Evolutionary conservation across 2,888 invertebrate genomes (phyloP).

Genomic region (Pterostichus madidus): DNA sequence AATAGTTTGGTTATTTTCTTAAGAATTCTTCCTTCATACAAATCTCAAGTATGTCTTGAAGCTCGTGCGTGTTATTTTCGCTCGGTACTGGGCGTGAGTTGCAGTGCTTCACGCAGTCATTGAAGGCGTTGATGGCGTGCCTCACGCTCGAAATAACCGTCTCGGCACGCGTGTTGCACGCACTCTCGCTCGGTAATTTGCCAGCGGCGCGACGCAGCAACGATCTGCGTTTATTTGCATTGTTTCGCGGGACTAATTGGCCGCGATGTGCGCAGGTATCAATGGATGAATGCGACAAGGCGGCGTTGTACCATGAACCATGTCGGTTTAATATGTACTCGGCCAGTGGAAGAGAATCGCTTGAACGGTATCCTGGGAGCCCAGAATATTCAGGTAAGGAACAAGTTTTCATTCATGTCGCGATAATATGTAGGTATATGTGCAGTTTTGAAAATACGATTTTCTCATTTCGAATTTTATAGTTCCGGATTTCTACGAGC

Average conservation of each 20-base stretch:
- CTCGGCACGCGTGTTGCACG: slow-evolving; percentile 5
- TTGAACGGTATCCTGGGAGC: slow-evolving; percentile 71
- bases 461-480: too few species aligned
- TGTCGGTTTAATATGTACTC: slow-evolving; percentile 68
- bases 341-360: slow-evolving; percentile 45
- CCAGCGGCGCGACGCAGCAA: slow-evolving; percentile 6
- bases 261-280: slow-evolving; percentile 58
- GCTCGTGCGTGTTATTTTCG: slow-evolving; percentile 67
- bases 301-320: slow-evolving; percentile 76
- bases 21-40: neutral
- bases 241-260: slow-evolving; percentile 60
- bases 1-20: neutral
- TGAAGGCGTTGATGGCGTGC: neutral
- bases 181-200: slow-evolving; percentile 20
- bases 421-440: too few species aligned
- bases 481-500: too few species aligned
- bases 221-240: slow-evolving; percentile 16
- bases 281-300: slow-evolving; percentile 73
- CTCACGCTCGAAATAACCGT: slow-evolving; percentile 13
- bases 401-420: too few species aligned
- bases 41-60: slow-evolving; percentile 71
- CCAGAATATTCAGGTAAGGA: slow-evolving; percentile 73
- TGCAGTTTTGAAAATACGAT: too few species aligned
- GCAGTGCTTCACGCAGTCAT: too few species aligned
- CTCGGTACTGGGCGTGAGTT: neutral